These are phyloP conservation scores for Pristiophorus japonicus DNA, from an alignment of 2,113 vertebrate species.

Conservation along the genomic window DNA sequence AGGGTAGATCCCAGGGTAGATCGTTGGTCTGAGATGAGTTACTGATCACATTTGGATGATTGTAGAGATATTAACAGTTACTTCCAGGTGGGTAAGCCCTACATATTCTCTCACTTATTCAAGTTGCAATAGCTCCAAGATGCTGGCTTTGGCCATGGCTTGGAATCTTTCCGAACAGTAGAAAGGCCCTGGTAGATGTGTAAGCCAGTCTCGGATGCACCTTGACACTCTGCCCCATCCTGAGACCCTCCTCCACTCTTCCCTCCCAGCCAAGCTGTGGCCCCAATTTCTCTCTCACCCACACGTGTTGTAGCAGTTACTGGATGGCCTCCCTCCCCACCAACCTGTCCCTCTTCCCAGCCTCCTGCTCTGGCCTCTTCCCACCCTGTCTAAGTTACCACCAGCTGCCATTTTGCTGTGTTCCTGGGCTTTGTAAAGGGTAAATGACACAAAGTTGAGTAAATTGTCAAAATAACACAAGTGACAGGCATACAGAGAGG, in stretches of 20 bases:
- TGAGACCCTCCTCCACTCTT: background rate
- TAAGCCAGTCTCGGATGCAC: background rate
- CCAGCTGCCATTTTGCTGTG: background rate
- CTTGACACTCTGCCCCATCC: background rate
- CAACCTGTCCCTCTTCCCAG: too few species aligned
- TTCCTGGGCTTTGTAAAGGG: background rate
- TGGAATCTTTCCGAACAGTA: background rate
- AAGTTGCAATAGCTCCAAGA: background rate
- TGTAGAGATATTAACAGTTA: background rate
- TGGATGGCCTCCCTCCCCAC: too few species aligned
- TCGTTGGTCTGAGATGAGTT: background rate
- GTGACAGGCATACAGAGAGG: background rate
- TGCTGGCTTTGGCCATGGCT: background rate
- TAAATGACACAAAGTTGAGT: background rate
- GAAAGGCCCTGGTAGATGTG: background rate
- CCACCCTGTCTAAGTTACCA: background rate
- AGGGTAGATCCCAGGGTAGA: too few species aligned
- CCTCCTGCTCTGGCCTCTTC: background rate
- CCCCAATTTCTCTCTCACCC: too few species aligned
- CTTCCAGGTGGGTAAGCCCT: background rate
- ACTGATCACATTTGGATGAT: background rate
- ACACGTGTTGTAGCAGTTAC: background rate
- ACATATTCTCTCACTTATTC: background rate
- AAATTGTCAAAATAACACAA: background rate
- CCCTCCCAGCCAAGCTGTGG: background rate